Evolutionary conservation across 2,113 vertebrate species (phyloP).

Genomic region (Syngnathus typhle): DNA sequence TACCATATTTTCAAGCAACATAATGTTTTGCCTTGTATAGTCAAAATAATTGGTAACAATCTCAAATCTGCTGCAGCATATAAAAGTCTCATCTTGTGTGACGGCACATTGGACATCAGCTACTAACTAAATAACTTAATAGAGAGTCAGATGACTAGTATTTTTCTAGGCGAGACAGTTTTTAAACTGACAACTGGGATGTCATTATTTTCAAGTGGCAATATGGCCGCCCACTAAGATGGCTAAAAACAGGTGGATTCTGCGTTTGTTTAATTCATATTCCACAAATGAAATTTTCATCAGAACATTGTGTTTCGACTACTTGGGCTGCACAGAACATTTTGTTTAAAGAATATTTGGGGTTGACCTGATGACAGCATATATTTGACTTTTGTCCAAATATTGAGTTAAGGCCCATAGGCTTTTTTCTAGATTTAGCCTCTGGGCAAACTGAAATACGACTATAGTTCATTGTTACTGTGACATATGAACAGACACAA

Average conservation of each 20-base stretch:
- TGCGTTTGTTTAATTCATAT: no score
- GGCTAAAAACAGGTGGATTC: no score
- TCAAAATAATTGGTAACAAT: not conserved
- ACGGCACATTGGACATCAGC: not conserved
- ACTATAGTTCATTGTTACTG: no score
- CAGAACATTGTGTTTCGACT: no score
- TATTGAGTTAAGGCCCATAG: not conserved
- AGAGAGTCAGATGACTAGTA: not conserved
- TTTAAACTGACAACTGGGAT: no score
- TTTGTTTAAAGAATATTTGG: no score
- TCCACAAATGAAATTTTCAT: no score
- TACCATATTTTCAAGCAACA: not conserved
- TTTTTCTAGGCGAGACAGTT: not conserved
- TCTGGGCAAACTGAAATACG: not conserved
- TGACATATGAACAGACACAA: not conserved
- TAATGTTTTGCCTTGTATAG: not conserved
- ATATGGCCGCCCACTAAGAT: no score
- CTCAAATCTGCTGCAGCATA: not conserved
- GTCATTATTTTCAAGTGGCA: no score
- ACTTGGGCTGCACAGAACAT: no score
- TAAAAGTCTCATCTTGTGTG: not conserved
- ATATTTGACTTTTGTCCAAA: not conserved
- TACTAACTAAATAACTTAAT: not conserved
- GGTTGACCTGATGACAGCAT: not conserved
- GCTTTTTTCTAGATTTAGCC: not conserved